phyloP scores from a whole-genome alignment of 1,140 invertebrate species.

The Chelonus insularis region DNA sequence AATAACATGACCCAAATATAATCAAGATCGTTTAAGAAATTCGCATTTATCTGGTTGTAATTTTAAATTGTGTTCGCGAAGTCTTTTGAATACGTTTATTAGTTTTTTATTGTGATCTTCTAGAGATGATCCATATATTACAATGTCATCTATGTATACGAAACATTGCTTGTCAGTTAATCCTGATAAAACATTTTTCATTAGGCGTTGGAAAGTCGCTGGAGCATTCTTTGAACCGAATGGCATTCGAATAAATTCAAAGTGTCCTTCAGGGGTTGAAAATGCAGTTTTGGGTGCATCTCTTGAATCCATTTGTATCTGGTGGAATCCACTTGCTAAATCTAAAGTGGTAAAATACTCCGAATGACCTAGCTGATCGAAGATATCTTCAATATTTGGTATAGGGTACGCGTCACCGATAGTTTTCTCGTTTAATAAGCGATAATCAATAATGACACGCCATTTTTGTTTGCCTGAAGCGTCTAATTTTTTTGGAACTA shows the following conservation, averaged over 20 bases:
- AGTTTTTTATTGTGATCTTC: slow-evolving; percentile 1
- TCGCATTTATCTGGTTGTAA: slow-evolving; percentile 17
- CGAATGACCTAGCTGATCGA: slow-evolving; percentile 17
- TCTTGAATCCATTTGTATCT: neutral
- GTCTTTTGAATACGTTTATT: neutral
- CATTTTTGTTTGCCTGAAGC: slow-evolving; percentile 15
- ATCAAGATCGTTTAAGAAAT: slow-evolving; percentile 23
- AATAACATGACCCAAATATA: slow-evolving; percentile 40
- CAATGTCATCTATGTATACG: slow-evolving; percentile 37
- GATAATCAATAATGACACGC: slow-evolving; percentile 14
- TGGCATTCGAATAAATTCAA: slow-evolving; percentile 10
- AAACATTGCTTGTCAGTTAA: slow-evolving; percentile 7
- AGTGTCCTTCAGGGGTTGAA: slow-evolving; percentile 16
- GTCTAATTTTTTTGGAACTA: slow-evolving; percentile 15
- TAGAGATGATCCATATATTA: neutral
- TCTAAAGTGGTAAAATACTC: slow-evolving; percentile 8
- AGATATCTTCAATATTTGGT: slow-evolving; percentile 10
- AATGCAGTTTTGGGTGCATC: slow-evolving; percentile 11
- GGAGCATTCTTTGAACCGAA: slow-evolving; percentile 17
- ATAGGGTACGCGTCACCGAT: slow-evolving; percentile 13
- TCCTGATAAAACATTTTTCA: slow-evolving; percentile 9
- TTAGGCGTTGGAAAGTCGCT: slow-evolving; percentile 12
- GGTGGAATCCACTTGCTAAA: slow-evolving; percentile 12
- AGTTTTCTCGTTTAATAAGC: slow-evolving; percentile 3
- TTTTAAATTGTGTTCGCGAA: slow-evolving; percentile 3